A percentile compares a stretch with the other conserved stretches of the same genome.
Evolutionary conservation across 2,888 invertebrate genomes (phyloP).

Genomic region (Meteorus cinctellus): DNA sequence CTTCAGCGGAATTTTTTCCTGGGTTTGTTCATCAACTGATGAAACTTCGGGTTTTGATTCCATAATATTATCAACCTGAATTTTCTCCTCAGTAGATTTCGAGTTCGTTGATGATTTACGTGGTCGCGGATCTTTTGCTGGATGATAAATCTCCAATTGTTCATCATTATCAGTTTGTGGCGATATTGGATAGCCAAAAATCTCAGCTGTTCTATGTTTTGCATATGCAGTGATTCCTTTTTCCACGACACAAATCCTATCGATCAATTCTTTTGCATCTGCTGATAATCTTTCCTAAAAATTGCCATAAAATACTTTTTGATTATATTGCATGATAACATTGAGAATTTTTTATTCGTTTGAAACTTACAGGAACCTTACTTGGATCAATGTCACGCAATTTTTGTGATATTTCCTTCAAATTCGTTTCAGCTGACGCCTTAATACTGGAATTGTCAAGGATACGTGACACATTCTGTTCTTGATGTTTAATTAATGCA

Average conservation of each 20-base stretch:
- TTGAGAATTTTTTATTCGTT: conserved; percentile 28
- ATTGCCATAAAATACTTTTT: conserved; percentile 52
- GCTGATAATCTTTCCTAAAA: conserved; percentile 71
- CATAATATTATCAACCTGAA: background rate
- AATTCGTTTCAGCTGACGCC: conserved; percentile 68
- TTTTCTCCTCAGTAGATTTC: background rate
- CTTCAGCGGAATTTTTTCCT: conserved; percentile 50
- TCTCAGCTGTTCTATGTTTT: conserved; percentile 62
- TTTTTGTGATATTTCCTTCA: conserved; percentile 58
- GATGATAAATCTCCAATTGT: conserved; percentile 60
- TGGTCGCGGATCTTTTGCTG: conserved; percentile 66
- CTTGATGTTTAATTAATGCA: conserved; percentile 80
- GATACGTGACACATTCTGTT: conserved; percentile 77
- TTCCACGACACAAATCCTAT: conserved; percentile 81
- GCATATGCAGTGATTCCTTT: conserved; percentile 81
- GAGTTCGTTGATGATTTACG: background rate
- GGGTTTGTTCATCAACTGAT: background rate
- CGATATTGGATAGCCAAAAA: conserved; percentile 50
- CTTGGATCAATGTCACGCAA: conserved; percentile 66
- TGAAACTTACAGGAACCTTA: conserved; percentile 71
- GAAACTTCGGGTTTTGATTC: conserved; percentile 26
- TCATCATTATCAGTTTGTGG: conserved; percentile 37
- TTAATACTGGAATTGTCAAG: conserved; percentile 84
- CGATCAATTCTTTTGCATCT: conserved; percentile 77
- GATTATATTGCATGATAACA: background rate